A percentile compares a stretch with the other conserved stretches of the same genome.
Evolutionary conservation across 2,113 vertebrate genomes (phyloP).

Genomic region (Amphiprion ocellaris): DNA sequence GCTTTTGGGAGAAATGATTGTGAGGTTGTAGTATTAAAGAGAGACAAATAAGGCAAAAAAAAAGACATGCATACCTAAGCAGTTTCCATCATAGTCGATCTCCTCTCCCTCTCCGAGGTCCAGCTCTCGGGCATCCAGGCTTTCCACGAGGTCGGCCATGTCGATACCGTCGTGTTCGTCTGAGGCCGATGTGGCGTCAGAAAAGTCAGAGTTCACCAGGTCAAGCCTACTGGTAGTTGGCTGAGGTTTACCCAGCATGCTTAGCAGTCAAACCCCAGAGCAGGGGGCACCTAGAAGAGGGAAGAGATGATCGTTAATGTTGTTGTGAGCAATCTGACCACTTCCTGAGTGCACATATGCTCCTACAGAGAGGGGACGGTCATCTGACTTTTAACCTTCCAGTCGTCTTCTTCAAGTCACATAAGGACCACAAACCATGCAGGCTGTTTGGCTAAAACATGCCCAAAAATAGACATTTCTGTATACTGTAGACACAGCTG

Average conservation of each 20-base stretch:
- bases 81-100: slow-evolving; percentile 81
- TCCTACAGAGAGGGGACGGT: background rate
- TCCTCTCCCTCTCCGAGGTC: slow-evolving; percentile 92
- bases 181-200: background rate
- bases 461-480: background rate
- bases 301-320: background rate
- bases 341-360: background rate
- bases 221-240: slow-evolving; percentile 80
- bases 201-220: slow-evolving; percentile 85
- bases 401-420: background rate
- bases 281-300: slow-evolving; percentile 73
- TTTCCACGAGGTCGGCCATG: slow-evolving; percentile 93
- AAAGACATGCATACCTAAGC: slow-evolving; percentile 53
- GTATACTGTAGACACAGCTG: background rate
- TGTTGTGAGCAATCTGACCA: background rate
- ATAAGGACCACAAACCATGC: background rate
- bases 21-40: background rate
- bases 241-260: slow-evolving; percentile 84
- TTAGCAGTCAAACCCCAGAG: slow-evolving; percentile 54
- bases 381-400: slow-evolving; percentile 3
- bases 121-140: slow-evolving; percentile 93
- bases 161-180: slow-evolving; percentile 52
- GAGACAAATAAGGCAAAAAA: background rate
- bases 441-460: background rate
- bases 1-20: background rate